phyloP scores from a whole-genome alignment of 1,140 invertebrate species.

The Drosophila elegans region DNA sequence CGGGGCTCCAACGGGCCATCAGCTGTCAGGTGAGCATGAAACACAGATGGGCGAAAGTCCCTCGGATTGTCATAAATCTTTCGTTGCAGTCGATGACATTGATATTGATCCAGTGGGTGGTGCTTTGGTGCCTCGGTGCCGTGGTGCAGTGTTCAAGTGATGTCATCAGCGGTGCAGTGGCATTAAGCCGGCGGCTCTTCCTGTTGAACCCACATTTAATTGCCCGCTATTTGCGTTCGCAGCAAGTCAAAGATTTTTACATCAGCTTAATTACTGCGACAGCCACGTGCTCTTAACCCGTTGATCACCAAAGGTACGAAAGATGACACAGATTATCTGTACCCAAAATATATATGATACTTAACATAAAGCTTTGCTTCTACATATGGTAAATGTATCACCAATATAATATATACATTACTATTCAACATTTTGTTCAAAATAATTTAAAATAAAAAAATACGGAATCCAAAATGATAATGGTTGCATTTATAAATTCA shows the following conservation, averaged over 20 bases:
- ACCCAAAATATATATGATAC: neutral
- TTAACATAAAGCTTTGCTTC: no score
- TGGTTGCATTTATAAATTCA: no score
- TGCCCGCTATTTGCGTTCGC: constrained; percentile 69
- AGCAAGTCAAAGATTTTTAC: constrained; percentile 72
- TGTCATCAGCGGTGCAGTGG: constrained; percentile 10
- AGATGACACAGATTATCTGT: neutral
- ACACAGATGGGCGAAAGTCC: constrained; percentile 23
- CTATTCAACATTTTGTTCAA: no score
- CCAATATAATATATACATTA: no score
- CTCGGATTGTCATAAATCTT: constrained; percentile 72
- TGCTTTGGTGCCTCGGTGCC: constrained; percentile 15
- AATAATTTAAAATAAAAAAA: no score
- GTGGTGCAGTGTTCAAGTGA: neutral
- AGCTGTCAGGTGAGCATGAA: constrained; percentile 67
- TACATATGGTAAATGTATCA: no score
- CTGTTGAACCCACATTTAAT: constrained; percentile 61
- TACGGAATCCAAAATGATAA: no score
- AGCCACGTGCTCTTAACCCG: constrained; percentile 3
- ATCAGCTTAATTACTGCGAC: constrained; percentile 68
- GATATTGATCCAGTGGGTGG: constrained; percentile 10
- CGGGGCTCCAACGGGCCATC: constrained; percentile 37
- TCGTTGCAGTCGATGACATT: constrained; percentile 62
- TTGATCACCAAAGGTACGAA: neutral
- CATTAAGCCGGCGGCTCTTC: constrained; percentile 54